These are phyloP conservation scores for Gastrophryne carolinensis DNA, from an alignment of 2,797 vertebrate genomes.

Conservation along the genomic window DNA sequence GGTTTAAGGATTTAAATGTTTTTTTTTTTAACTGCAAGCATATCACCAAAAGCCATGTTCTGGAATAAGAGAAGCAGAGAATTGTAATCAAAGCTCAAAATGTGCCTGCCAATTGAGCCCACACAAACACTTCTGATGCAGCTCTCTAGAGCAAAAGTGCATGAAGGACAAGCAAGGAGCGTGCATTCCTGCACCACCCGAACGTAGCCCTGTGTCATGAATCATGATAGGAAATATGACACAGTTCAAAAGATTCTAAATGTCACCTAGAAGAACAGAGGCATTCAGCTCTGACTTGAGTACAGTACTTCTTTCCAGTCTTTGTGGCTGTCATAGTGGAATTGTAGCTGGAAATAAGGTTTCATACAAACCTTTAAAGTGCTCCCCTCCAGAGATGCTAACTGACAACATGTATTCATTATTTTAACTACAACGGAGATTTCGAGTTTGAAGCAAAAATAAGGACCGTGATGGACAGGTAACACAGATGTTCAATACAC, in stretches of 20 bases:
- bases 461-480: not conserved
- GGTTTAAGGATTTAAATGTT: not conserved
- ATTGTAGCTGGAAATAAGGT: not conserved
- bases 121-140: not conserved
- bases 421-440: too few relatives aligned
- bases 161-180: not conserved
- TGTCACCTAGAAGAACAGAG: slow-evolving; percentile 31
- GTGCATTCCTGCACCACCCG: slow-evolving; percentile 6
- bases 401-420: not conserved
- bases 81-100: not conserved
- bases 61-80: not conserved
- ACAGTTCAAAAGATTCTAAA: slow-evolving; percentile 47
- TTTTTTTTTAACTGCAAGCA: not conserved
- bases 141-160: not conserved
- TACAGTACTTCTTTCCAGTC: slow-evolving; percentile 18
- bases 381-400: not conserved
- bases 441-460: not conserved
- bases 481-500: not conserved
- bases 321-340: slow-evolving; percentile 20
- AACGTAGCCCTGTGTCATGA: slow-evolving; percentile 2
- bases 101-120: not conserved
- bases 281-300: slow-evolving; percentile 29
- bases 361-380: not conserved
- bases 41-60: not conserved
- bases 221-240: slow-evolving; percentile 45